Evolutionary conservation across 2,888 invertebrate species (phyloP).

Genomic region (Stenoptilia bipunctidactyla): DNA sequence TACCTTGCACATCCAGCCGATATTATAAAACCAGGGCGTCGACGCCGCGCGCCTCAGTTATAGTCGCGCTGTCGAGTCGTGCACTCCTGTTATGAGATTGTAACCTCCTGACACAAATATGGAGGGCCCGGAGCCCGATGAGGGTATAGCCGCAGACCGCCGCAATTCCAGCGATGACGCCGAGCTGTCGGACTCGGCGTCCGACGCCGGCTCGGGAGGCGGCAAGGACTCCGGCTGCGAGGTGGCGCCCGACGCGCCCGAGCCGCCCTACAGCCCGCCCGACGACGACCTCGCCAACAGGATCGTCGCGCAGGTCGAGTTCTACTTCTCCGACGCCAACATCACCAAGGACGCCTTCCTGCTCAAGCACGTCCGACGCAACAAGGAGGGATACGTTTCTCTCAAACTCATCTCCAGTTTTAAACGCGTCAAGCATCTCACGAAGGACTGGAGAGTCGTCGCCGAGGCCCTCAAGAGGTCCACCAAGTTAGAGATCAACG

Average conservation of each 20-base stretch:
- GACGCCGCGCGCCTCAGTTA: conserved; percentile 62
- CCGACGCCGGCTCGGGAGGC: conserved; percentile 74
- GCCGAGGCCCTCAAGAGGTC: conserved; percentile 86
- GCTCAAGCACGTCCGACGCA: conserved; percentile 92
- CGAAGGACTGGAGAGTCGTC: conserved; percentile 94
- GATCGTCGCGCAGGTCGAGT: conserved; percentile 91
- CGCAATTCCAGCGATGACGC: conserved; percentile 73
- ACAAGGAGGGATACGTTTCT: conserved; percentile 96
- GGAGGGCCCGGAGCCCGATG: conserved; percentile 59
- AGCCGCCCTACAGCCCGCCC: conserved; percentile 76
- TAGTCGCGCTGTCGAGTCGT: conserved; percentile 41
- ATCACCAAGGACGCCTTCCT: conserved; percentile 96
- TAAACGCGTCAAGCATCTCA: conserved; percentile 93
- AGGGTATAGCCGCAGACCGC: conserved; percentile 60
- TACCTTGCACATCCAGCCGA: conserved; percentile 54
- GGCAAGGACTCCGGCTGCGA: conserved; percentile 79
- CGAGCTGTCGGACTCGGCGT: conserved; percentile 77
- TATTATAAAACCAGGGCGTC: conserved; percentile 49
- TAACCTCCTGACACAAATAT: conserved; percentile 18
- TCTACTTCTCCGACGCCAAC: conserved; percentile 95
- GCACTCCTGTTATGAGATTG: conserved; percentile 25
- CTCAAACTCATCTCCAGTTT: conserved; percentile 95
- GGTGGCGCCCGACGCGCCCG: conserved; percentile 68
- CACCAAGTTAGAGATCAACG: conserved; percentile 88
- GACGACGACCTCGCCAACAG: conserved; percentile 82